A percentile compares a stretch with the other conserved stretches of the same genome.
Evolutionary conservation across 2,797 vertebrate species (phyloP).

Genomic region (Hipposideros larvatus): DNA sequence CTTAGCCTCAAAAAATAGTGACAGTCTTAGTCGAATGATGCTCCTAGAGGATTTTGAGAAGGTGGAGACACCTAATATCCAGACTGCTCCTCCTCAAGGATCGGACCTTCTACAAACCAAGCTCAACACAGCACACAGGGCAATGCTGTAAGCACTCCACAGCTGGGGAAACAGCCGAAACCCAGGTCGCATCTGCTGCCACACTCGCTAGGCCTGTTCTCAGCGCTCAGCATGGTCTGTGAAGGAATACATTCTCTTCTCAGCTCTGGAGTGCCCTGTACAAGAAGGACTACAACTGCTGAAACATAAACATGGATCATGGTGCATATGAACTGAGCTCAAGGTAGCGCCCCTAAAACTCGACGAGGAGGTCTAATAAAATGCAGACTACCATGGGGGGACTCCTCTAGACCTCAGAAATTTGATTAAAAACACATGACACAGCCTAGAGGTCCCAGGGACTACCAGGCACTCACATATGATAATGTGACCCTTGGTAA

Average conservation of each 20-base stretch:
- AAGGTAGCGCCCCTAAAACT: background rate
- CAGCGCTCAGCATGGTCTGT: background rate
- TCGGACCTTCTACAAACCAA: background rate
- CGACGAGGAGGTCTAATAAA: background rate
- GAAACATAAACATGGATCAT: background rate
- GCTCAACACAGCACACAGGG: background rate
- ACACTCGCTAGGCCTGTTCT: background rate
- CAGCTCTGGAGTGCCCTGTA: background rate
- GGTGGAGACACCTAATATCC: background rate
- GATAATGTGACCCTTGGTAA: background rate
- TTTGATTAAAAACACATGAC: background rate
- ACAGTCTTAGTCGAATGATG: background rate
- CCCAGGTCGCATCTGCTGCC: background rate
- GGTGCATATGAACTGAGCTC: background rate
- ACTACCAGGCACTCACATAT: background rate
- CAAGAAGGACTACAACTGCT: background rate
- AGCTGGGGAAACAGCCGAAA: background rate
- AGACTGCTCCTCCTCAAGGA: background rate
- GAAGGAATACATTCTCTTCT: background rate
- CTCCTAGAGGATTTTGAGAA: background rate
- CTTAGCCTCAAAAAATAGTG: background rate
- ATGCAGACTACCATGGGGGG: background rate
- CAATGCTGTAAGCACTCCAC: background rate
- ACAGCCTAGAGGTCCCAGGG: background rate
- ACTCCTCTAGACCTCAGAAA: background rate